Base-by-base conservation (phyloP, 1,140 invertebrate species). In the Cephus cinctus region DNA sequence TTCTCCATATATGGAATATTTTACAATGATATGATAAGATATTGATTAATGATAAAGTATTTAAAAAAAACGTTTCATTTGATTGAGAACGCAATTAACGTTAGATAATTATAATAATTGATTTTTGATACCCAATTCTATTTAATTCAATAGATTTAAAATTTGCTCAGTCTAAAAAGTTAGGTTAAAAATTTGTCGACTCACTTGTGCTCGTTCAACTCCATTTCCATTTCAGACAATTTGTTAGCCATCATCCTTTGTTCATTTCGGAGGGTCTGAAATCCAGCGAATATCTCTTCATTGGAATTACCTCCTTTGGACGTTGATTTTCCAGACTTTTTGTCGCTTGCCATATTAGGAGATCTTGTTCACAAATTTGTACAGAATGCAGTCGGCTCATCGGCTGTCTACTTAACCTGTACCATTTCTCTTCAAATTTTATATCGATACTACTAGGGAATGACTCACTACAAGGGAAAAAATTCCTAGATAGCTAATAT, bases 201-300 rank as follows among this genome's bases (percentile, higher is more conserved):
- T 83, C 83, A 96, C 94, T 93, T 95, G 77, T 97, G 94, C 78
- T 97, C 94, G 67, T 92, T 94, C 31, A 95, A 79, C 69, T 97
- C 94, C 77, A 88, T 83, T 80, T 97, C 92, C 57, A 97, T 78
- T 80, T 97, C 94, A 3, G 89, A 86, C 46, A 96, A 81, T 82
- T 96, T 97, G 50, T 81, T 86, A 11, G 87, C 87, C 58, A 96
- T 75, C 51, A 83, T 81, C 58, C 92, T 79, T 76, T 98, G 95
- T 67, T 97, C 94, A 59, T 83, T 85, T 51, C 94, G 80, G 41
- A 97, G 76, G 43, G 81, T 79, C 76, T 97, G 91, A 76, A 97
- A 97, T 38, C 86, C 88, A 38, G 82, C 80, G 53, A 95, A 80
- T 57, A 96, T 87, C 75, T 94, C 89, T 76, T 96, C 91, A 23